A percentile compares a stretch with the other conserved stretches of the same genome.
Evolutionary conservation across 53 echinoderm and acorn worm species (phyloP).

Genomic region (Holothuria scabra): DNA sequence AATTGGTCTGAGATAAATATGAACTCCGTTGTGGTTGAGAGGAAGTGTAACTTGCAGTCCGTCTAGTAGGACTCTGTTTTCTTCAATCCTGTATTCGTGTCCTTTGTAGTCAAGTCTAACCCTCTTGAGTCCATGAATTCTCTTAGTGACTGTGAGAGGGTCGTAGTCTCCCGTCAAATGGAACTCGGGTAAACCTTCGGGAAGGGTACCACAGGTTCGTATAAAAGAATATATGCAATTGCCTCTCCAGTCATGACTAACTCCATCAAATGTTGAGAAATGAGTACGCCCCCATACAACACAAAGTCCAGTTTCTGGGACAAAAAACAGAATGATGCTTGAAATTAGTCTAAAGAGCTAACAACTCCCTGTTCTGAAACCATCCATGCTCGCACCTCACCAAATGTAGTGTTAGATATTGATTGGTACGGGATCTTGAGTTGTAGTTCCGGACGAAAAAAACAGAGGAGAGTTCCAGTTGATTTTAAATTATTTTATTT

Average conservation of each 20-base stretch:
- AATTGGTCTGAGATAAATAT: constrained; percentile 30
- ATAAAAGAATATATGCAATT: constrained; percentile 63
- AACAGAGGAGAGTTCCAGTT: too few relatives aligned
- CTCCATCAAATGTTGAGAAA: constrained; percentile 67
- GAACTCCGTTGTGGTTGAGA: constrained; percentile 35
- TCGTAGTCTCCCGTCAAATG: constrained; percentile 46
- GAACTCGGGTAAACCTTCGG: constrained; percentile 41
- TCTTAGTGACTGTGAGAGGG: constrained; percentile 43
- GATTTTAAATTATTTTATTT: too few relatives aligned
- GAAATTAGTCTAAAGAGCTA: too few relatives aligned
- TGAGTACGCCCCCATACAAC: constrained; percentile 75
- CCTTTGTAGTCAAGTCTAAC: constrained; percentile 7
- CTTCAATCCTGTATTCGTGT: constrained; percentile 28
- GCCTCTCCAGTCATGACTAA: constrained; percentile 60
- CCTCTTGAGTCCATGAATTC: constrained; percentile 34
- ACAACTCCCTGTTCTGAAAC: too few relatives aligned
- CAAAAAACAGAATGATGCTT: too few relatives aligned
- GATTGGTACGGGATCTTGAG: too few relatives aligned
- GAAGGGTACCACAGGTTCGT: constrained; percentile 36
- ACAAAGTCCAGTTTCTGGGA: constrained; percentile 54
- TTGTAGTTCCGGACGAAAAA: too few relatives aligned
- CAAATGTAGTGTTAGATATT: too few relatives aligned
- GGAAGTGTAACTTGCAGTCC: constrained; percentile 59
- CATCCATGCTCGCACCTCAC: too few relatives aligned
- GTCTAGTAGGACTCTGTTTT: constrained; percentile 53